Evolutionary conservation across 2,888 invertebrate genomes (phyloP), one percentile per base, ranked within the genome.

Genomic region (Drosophila testacea): DNA sequence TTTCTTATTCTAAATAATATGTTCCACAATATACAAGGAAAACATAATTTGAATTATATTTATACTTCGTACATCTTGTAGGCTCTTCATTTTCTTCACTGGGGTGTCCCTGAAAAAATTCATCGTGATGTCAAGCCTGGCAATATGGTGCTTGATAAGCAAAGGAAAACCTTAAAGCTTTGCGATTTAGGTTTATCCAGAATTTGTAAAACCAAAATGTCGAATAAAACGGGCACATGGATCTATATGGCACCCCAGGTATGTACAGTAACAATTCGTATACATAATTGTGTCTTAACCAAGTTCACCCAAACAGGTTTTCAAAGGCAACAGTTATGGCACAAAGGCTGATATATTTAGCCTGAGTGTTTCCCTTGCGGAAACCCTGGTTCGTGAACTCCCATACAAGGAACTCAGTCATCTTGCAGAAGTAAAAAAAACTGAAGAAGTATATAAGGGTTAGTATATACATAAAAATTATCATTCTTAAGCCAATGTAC

Each of bases 191-290:
- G 27, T 1, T 9, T 0, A 5, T 7, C 36, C n/a, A 27, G 13
- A n/a, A 1, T 7, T 0, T 28, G 7, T 5, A 4, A 5, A 3
- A 38, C 51, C 4, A 22, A 22, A 22, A 22, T 38, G 36, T 27
- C 51, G 4, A 1, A 5, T 13, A 3, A 3, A 27, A 0, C 1
- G 9, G 51, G 51, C 22, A 38, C 51, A 28, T 7, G 7, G 6
- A n/a, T n/a, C 13, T 51, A 51, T n/a, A 38, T 38, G 27, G 51
- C 51, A 38, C 51, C 51, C 5, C 38, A 51, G 51, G 51, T 51
- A 38, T 7, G n/a, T 22, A 3, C 22, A 22, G 22, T 22, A 22
- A 22, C 22, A 22, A 22, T 22, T 22, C 22, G 22, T 22, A 22
- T 22, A 22, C 22, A 22, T 22, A 22, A 22, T 22, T 22, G 22